A percentile compares a stretch with the other conserved stretches of the same genome.
Conservation (phyloP, 2,888 invertebrate genomes). For the Pseudococcus viburni region DNA sequence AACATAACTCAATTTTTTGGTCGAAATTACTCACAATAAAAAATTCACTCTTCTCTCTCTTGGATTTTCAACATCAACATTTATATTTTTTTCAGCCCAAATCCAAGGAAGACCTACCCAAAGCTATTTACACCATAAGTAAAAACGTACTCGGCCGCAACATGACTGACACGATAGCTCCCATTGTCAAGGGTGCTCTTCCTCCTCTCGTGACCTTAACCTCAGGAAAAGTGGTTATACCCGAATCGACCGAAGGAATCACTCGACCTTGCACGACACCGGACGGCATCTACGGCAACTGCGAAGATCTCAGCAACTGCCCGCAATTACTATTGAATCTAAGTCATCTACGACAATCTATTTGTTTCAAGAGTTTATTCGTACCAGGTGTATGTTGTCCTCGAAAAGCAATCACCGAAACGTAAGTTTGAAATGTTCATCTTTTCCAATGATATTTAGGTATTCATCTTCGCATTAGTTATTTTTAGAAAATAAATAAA, state of each 20-base stretch:
- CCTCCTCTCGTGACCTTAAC: constrained; percentile 71
- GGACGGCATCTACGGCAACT: constrained; percentile 83
- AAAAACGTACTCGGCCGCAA: constrained; percentile 85
- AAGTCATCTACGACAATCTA: constrained; percentile 84
- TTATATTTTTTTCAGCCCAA: constrained; percentile 8
- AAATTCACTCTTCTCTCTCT: too few relatives aligned
- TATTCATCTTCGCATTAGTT: not conserved
- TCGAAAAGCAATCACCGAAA: constrained; percentile 60
- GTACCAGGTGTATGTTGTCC: constrained; percentile 95
- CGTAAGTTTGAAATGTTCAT: constrained; percentile 59
- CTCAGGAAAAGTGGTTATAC: constrained; percentile 69
- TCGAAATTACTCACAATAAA: too few relatives aligned
- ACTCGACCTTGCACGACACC: constrained; percentile 83
- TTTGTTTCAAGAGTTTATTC: constrained; percentile 92
- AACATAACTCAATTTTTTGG: too few relatives aligned
- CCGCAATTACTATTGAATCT: constrained; percentile 87
- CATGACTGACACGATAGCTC: constrained; percentile 85
- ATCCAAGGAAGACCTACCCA: constrained; percentile 76
- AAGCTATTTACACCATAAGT: constrained; percentile 84
- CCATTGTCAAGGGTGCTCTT: constrained; percentile 76
- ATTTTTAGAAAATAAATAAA: not conserved
- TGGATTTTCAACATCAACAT: too few relatives aligned
- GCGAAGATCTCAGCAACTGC: constrained; percentile 90
- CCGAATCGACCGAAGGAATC: constrained; percentile 71
- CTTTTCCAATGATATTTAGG: not conserved